Conservation (phyloP, 2,888 invertebrate genomes). For the Andrena minutula region DNA sequence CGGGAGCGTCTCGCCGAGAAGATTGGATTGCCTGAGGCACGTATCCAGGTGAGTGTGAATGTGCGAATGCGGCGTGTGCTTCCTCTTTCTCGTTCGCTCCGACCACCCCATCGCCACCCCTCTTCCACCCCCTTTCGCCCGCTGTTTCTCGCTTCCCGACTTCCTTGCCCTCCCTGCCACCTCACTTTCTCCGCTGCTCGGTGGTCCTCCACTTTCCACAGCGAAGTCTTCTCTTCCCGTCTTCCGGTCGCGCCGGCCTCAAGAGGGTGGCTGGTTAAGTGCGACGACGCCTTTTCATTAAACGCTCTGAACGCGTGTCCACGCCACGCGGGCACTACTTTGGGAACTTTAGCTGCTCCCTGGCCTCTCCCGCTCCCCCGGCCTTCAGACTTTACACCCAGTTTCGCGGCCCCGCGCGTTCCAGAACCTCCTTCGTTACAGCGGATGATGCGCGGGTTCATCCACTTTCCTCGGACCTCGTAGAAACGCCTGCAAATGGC, state of each 20-base stretch:
- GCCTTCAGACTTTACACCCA: conserved; percentile 4
- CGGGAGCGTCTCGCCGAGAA: conserved; percentile 97
- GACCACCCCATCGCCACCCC: conserved; percentile 40
- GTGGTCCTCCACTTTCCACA: conserved; percentile 19
- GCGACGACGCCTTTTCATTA: conserved; percentile 77
- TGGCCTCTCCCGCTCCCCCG: neutral
- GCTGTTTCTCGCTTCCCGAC: conserved; percentile 18
- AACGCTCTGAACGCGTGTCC: conserved; percentile 74
- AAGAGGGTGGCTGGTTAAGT: conserved; percentile 67
- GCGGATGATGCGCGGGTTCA: too few relatives aligned
- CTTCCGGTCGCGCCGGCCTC: conserved; percentile 11
- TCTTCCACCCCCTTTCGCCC: conserved; percentile 4
- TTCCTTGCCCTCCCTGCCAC: conserved; percentile 54
- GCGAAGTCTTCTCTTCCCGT: conserved; percentile 22
- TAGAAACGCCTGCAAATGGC: too few relatives aligned
- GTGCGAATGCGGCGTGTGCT: conserved; percentile 81
- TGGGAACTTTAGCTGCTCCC: conserved; percentile 55
- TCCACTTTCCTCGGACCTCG: too few relatives aligned
- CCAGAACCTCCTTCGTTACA: neutral
- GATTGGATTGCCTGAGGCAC: conserved; percentile 99
- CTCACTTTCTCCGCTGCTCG: conserved; percentile 28
- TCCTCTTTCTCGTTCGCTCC: conserved; percentile 73
- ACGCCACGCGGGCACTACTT: conserved; percentile 56
- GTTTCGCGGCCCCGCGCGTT: neutral
- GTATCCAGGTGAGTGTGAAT: conserved; percentile 97